Conservation (phyloP, 2,888 invertebrate genomes). For the Coleophora deauratella region DNA sequence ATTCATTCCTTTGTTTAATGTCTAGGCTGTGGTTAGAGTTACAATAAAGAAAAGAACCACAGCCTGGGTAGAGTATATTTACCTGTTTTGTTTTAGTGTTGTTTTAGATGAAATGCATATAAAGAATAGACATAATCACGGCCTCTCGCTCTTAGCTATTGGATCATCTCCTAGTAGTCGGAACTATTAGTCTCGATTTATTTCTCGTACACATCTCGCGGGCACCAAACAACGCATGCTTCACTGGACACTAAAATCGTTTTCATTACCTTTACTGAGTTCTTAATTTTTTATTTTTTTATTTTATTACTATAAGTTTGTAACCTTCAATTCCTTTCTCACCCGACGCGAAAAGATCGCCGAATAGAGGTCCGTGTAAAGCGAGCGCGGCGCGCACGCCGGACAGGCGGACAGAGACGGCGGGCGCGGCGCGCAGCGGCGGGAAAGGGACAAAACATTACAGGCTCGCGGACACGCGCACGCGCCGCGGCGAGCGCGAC, state of each 20-base stretch:
- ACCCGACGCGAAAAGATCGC: constrained; percentile 33
- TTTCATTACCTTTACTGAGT: too few species aligned
- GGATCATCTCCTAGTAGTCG: constrained; percentile 17
- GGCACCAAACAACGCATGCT: constrained; percentile 28
- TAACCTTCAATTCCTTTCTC: constrained; percentile 35
- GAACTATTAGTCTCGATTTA: constrained; percentile 2
- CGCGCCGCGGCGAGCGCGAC: constrained; percentile 68
- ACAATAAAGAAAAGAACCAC: neutral
- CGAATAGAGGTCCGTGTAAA: constrained; percentile 34
- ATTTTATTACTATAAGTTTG: constrained; percentile 34
- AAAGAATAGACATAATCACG: constrained; percentile 18
- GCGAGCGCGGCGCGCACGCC: too few species aligned
- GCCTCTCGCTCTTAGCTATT: constrained; percentile 13
- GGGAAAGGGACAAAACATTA: constrained; percentile 58
- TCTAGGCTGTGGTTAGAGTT: constrained; percentile 26
- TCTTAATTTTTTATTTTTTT: constrained; percentile 19
- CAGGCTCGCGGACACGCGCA: constrained; percentile 62
- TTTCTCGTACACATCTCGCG: constrained; percentile 11
- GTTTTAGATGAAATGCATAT: constrained; percentile 1
- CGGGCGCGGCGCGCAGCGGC: constrained; percentile 32
- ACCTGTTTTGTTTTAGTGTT: neutral
- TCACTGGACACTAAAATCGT: constrained; percentile 17
- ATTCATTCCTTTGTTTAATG: constrained; percentile 17
- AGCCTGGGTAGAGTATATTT: too few species aligned
- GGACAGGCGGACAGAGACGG: constrained; percentile 15